Evolutionary conservation across 2,113 vertebrate species (phyloP), one percentile per base, ranked within the genome.

Genomic region (Prolemur simus): DNA sequence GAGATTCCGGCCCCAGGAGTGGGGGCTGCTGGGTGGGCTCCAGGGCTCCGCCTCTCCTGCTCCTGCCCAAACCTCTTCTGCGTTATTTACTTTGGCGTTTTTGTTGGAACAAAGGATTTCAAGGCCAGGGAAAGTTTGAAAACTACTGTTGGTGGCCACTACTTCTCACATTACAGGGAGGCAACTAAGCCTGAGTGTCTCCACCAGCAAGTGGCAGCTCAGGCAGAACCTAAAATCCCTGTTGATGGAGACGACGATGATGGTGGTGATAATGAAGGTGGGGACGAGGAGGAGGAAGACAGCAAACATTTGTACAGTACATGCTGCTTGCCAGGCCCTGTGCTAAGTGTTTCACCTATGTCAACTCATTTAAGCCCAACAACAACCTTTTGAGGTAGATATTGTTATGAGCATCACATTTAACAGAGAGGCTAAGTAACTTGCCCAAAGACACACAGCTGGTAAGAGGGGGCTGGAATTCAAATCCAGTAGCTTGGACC

Each of bases 351-450:
- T 88, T 69, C 37, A 15, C 13, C 11, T 9, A 10, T 14, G 25
- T 63, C 34, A 11, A 42, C 29, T 47, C 82, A 64, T 5, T 17
- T 18, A 14, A 32, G 45, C n/a, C 52, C 77, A 52, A 5, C 10
- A 5, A 0, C 2, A 8, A 18, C 58, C 60, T 32, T 2, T 5
- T 2, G n/a, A 58, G 1, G 37, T 13, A 13, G 39, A n/a, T 6
- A 0, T n/a, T 18, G 18, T 54, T 20, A 68, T 5, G 32, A 47
- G 8, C 68, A 15, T 8, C 21, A 12, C 9, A 8, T 21, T 88
- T 29, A 39, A 68, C 80, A 42, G 86, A 90, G 69, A 86, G 60
- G 88, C 82, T 63, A 34, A 39, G 37, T 32, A 13, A 73, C 64
- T 87, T 78, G 45, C 7, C 47, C 71, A 1, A 34, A 56, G 60